Conservation (phyloP, 2,888 invertebrate genomes). For the Tetrapedia diversipes region DNA sequence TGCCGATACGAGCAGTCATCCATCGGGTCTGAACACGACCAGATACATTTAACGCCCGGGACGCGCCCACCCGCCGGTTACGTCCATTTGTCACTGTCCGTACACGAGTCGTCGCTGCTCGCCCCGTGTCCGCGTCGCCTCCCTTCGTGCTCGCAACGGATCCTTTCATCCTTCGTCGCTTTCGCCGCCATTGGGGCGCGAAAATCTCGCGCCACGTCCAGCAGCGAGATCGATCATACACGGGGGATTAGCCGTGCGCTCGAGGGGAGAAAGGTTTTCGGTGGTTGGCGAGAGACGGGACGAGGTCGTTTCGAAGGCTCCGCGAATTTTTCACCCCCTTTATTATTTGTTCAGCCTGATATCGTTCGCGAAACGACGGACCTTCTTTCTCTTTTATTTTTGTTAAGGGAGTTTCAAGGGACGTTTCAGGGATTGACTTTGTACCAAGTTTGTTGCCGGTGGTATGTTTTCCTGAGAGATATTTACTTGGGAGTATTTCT, state of each 20-base stretch:
- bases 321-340: not conserved
- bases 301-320: no score
- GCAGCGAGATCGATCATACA: no score
- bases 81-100: constrained; percentile 72
- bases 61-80: constrained; percentile 47
- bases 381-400: no score
- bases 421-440: no score
- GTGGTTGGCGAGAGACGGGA: not conserved
- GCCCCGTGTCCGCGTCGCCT: constrained; percentile 26
- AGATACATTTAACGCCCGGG: constrained; percentile 64
- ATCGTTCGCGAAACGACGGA: no score
- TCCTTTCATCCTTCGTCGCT: constrained; percentile 50
- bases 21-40: constrained; percentile 58
- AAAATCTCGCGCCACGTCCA: constrained; percentile 56
- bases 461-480: no score
- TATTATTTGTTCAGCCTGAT: no score
- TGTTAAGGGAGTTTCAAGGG: no score
- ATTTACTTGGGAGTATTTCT: no score
- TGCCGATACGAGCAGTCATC: constrained; percentile 61
- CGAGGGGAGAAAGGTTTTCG: no score
- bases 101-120: constrained; percentile 47
- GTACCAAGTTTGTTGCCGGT: no score
- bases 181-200: constrained; percentile 42
- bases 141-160: constrained; percentile 25
- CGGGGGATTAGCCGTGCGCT: constrained; percentile 30